Evolutionary conservation across 2,113 vertebrate genomes (phyloP).

Genomic region (Xerus inauris): DNA sequence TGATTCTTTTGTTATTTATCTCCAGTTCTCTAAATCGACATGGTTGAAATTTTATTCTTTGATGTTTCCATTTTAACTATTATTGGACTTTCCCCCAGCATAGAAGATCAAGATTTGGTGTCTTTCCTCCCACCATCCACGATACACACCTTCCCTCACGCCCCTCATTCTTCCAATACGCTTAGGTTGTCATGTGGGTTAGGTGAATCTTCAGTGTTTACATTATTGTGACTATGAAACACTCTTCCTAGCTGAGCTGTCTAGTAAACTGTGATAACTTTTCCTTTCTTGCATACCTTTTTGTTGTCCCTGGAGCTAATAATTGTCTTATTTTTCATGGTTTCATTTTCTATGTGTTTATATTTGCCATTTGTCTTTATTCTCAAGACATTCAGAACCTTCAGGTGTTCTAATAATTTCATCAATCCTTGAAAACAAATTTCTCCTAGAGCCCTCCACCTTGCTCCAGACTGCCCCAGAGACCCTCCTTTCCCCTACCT

Average conservation of each 20-base stretch:
- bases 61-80: neutral
- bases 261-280: neutral
- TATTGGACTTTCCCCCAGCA: neutral
- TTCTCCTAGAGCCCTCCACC: neutral
- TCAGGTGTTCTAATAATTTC: neutral
- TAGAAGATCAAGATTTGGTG: neutral
- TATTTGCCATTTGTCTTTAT: neutral
- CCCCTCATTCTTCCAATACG: neutral
- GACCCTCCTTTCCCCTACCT: neutral
- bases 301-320: neutral
- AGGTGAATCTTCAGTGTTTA: neutral
- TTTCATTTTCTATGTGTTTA: slow-evolving; percentile 1
- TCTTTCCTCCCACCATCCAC: neutral
- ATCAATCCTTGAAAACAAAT: neutral
- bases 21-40: neutral
- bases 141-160: neutral
- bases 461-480: neutral
- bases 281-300: neutral
- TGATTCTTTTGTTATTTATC: neutral
- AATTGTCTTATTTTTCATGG: neutral
- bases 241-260: neutral
- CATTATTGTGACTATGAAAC: neutral
- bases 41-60: neutral
- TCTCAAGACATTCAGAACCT: neutral
- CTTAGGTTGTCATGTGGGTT: neutral